Evolutionary conservation across 2,113 vertebrate species (phyloP), one percentile per base, ranked within the genome.

Genomic region (Corynorhinus townsendii): DNA sequence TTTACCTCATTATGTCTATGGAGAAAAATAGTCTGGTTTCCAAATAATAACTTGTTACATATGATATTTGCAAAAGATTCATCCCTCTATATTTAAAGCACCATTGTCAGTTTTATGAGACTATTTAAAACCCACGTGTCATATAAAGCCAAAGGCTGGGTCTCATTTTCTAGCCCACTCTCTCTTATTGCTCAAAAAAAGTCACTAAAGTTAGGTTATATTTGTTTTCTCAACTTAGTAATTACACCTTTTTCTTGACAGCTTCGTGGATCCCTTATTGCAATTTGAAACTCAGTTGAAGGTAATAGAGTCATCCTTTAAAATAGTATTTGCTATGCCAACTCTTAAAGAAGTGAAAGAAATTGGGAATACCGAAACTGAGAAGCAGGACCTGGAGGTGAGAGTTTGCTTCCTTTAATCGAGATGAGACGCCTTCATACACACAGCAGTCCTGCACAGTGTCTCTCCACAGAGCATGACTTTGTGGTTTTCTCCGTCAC

Each of bases 231-330:
- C 28, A 38, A 11, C 40, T 71, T 80, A 91, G 76, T 83, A 52
- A 71, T 64, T 30, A 33, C 5, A 9, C 1, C 0, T 49, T 49
- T 89, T 87, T 81, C 72, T 76, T 62, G 2, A 38, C 64, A 97
- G 97, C 71, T 97, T 82, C 19, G 77, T 95, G 47, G 95, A 97
- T 71, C 97, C 97, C 11, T 20, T 71, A 17, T 1, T 52, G 26
- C 97, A 97, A 35, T 97, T 83, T 89, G 88, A 95, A 38, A 15
- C 38, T 38, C 97, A 97, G 26, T 0, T 97, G 95, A 24, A 11
- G 3, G 69, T 92, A 79, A 64, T 92, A 72, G 11, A 95, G 40
- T 26, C 62, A 24, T 94, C 94, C 9, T 97, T 97, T 90, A 66
- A 72, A 66, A 88, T 26, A 14, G 2, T 93, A 59, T 93, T 94